These are phyloP conservation scores for Ophiodon elongatus DNA, from an alignment of 2,113 vertebrate genomes.

Conservation along the genomic window DNA sequence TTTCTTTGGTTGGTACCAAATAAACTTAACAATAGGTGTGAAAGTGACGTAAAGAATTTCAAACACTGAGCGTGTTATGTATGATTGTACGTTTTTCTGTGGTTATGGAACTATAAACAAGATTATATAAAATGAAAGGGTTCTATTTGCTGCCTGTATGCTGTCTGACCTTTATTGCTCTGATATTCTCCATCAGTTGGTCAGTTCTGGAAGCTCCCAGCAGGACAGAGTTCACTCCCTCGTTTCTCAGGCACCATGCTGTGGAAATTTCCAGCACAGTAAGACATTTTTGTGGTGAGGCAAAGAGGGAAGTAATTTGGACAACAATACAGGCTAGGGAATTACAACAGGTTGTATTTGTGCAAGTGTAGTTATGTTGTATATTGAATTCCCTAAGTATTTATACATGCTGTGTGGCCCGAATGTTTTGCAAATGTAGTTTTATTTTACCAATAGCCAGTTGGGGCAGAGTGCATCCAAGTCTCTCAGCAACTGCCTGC, in stretches of 20 bases:
- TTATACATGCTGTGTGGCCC: neutral
- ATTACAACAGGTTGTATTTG: neutral
- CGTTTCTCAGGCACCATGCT: slow-evolving; percentile 96
- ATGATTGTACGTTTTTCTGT: neutral
- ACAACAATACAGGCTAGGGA: neutral
- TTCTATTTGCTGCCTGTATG: neutral
- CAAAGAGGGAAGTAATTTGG: neutral
- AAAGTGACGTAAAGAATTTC: too few relatives aligned
- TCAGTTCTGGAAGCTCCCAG: slow-evolving; percentile 92
- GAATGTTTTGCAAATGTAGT: neutral
- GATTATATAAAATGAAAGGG: neutral
- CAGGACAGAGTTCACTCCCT: slow-evolving; percentile 92
- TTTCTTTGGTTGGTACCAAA: too few relatives aligned
- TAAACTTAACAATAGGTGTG: too few relatives aligned
- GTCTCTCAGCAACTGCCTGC: slow-evolving; percentile 90
- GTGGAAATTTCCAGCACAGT: slow-evolving; percentile 33
- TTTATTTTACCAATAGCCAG: slow-evolving; percentile 90
- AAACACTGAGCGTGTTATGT: neutral
- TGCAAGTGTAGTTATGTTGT: slow-evolving; percentile 2
- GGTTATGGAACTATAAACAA: neutral
- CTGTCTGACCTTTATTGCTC: slow-evolving; percentile 92
- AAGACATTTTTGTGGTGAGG: neutral
- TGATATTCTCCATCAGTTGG: slow-evolving; percentile 95
- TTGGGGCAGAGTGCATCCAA: slow-evolving; percentile 94
- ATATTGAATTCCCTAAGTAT: neutral